Conservation (phyloP, 2,797 vertebrate genomes). For the Sparidentex hasta region DNA sequence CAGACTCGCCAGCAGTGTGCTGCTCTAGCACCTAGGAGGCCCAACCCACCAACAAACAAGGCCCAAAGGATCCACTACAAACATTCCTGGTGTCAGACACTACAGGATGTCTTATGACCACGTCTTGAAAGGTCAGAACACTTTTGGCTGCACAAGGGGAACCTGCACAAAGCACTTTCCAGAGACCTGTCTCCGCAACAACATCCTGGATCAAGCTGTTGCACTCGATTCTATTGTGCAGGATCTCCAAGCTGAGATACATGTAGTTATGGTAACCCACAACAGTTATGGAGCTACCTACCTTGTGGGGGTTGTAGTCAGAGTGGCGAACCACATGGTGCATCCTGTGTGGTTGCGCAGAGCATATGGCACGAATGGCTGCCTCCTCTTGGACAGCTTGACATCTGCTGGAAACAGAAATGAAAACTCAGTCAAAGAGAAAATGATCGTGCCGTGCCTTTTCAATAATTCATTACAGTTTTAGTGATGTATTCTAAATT, state of each 20-base stretch:
- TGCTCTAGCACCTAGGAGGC: too few relatives aligned
- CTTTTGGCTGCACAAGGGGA: too few relatives aligned
- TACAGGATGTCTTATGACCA: too few relatives aligned
- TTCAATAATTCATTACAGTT: neutral
- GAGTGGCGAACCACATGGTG: constrained; percentile 95
- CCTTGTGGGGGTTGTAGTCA: constrained; percentile 98
- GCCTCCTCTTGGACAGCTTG: constrained; percentile 93
- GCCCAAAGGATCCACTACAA: too few relatives aligned
- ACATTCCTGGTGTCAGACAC: too few relatives aligned
- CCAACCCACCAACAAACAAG: too few relatives aligned
- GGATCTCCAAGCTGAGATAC: neutral
- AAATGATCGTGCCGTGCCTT: too few relatives aligned
- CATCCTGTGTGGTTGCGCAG: constrained; percentile 97
- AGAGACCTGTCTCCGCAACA: too few relatives aligned
- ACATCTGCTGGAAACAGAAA: constrained; percentile 83
- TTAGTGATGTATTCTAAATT: neutral
- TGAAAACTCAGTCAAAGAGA: neutral
- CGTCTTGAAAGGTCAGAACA: too few relatives aligned
- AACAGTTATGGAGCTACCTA: constrained; percentile 65
- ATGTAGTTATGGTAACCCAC: neutral
- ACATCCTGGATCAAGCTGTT: too few relatives aligned
- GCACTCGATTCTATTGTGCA: neutral
- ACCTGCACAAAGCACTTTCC: too few relatives aligned
- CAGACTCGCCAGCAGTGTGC: too few relatives aligned
- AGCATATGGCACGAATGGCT: constrained; percentile 95